These are phyloP conservation scores for Scatophagus argus DNA, from an alignment of 2,113 vertebrate genomes.

Conservation along the genomic window DNA sequence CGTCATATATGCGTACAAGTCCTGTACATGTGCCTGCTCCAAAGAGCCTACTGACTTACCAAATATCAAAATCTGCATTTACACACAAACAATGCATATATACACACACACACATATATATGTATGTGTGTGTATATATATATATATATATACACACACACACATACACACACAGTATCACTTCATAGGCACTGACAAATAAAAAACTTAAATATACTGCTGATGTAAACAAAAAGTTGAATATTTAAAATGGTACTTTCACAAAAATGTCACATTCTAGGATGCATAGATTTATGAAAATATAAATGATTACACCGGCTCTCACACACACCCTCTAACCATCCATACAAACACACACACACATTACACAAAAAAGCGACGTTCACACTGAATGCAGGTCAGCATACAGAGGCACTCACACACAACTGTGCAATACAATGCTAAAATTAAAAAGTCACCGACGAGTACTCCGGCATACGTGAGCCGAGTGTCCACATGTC, in stretches of 20 bases:
- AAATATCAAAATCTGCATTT: conserved; percentile 67
- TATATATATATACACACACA: conserved; percentile 55
- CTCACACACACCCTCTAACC: background rate
- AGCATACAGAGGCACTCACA: conserved; percentile 35
- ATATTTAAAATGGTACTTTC: conserved; percentile 64
- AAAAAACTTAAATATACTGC: conserved; percentile 59
- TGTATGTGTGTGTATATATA: no score
- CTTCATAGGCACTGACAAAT: conserved; percentile 47
- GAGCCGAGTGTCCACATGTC: conserved; percentile 15
- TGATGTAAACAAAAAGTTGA: conserved; percentile 58
- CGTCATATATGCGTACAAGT: conserved; percentile 33
- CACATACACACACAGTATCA: conserved; percentile 37
- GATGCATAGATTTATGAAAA: conserved; percentile 72
- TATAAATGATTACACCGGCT: conserved; percentile 26
- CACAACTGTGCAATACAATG: conserved; percentile 72
- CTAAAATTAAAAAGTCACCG: conserved; percentile 68
- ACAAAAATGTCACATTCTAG: conserved; percentile 65
- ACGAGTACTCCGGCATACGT: conserved; percentile 38
- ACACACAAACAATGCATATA: conserved; percentile 51
- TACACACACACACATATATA: no score
- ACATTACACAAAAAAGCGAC: conserved; percentile 19
- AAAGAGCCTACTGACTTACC: conserved; percentile 46
- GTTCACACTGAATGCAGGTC: conserved; percentile 23
- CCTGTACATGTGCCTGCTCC: conserved; percentile 58
- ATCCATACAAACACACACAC: background rate